Base-by-base conservation (phyloP, 2,113 vertebrate genomes). In the Perca flavescens region DNA sequence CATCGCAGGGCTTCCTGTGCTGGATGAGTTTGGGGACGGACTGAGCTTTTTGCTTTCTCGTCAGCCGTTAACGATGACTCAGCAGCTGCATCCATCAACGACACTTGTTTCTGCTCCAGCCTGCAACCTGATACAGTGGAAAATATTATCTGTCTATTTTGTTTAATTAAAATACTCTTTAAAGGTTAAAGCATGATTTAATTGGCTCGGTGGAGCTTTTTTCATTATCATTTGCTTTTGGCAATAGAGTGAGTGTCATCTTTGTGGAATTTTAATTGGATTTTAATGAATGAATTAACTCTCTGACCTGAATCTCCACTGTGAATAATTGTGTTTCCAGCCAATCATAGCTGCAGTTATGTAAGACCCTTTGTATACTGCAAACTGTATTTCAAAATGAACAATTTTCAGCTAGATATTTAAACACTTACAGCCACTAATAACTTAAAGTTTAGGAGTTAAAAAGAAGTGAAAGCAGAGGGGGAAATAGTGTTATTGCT, bases 231-330 rank as follows among this genome's bases (percentile, higher is more conserved):
- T 21, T 57, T 52, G 57, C 31, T 58, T 36, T 19, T 46, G 25
- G 21, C 3, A 25, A 2, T 6, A n/a, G 40, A 53, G 52, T 58
- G 43, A 53, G 12, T 28, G 63, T 85, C 58, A 85, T 83, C 75
- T 62, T 36, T 75, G 65, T 72, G 83, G 80, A 84, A 88, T 88
- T 57, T 90, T 88, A 82, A 89, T 86, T 57, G 2, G 60, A 63
- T 64, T 68, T 73, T 25, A 72, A 82, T 68, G 69, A 71, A 70
- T 58, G 36, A 70, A 80, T 70, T 11, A 50, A 53, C 70, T 69
- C 57, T 76, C 43, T 46, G 66, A 46, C 84, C 67, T 46, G 72
- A 65, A 71, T 66, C 67, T 79, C 15, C 40, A 1, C 53, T 62
- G 5, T 28, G 46, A 73, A 47, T 57, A 52, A 64, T 52, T 82